phyloP scores from a whole-genome alignment of 2,888 invertebrate genomes.

The Fragum fragum region DNA sequence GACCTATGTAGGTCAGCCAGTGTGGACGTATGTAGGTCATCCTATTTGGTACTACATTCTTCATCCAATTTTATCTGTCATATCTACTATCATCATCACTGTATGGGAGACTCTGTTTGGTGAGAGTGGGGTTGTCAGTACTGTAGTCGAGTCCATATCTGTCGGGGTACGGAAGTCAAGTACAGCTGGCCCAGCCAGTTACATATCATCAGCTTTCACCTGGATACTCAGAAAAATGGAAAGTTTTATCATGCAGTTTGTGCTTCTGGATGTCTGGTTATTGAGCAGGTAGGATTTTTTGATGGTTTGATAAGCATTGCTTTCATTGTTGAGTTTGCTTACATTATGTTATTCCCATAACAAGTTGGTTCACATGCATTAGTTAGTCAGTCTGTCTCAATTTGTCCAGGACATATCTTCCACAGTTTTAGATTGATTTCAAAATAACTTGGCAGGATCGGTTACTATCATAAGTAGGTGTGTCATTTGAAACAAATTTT shows the following conservation, averaged over 20 bases:
- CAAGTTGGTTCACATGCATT: no score
- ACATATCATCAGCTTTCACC: constrained; percentile 24
- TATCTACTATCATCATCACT: constrained; percentile 38
- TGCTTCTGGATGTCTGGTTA: constrained; percentile 66
- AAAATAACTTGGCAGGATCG: no score
- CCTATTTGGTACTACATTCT: constrained; percentile 50
- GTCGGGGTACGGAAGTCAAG: constrained; percentile 4
- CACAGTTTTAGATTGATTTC: no score
- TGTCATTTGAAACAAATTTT: no score
- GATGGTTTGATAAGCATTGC: no score
- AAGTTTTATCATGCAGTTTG: constrained; percentile 55
- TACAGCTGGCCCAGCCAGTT: neutral
- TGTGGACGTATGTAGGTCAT: constrained; percentile 63
- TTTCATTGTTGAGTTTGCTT: no score
- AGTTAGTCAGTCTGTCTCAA: no score
- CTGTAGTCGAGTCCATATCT: neutral
- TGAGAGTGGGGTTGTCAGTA: constrained; percentile 4
- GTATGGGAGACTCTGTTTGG: constrained; percentile 13
- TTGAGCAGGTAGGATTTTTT: constrained; percentile 61
- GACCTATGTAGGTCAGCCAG: constrained; percentile 59
- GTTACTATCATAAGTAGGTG: no score
- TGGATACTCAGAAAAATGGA: constrained; percentile 46
- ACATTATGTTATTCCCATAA: no score
- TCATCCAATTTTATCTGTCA: constrained; percentile 36
- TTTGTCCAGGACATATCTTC: no score